Evolutionary conservation across 2,888 invertebrate species (phyloP).

Genomic region (Ceramica pisi): DNA sequence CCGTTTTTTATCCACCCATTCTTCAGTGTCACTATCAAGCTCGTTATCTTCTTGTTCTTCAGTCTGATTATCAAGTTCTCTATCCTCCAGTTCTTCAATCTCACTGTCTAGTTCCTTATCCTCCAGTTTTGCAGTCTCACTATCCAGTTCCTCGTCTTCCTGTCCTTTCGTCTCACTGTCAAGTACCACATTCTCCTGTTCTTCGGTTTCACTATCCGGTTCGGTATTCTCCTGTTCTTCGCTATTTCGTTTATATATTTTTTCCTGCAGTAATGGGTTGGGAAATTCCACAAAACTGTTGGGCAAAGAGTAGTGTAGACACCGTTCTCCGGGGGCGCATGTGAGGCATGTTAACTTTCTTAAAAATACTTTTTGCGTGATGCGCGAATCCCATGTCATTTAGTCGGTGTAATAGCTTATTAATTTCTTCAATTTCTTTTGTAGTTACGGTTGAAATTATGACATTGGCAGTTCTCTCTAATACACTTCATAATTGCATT

Average conservation of each 20-base stretch:
- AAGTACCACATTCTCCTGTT: background rate
- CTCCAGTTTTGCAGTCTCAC: background rate
- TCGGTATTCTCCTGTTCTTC: background rate
- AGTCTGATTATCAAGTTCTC: no score
- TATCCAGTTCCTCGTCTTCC: background rate
- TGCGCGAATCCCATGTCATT: constrained; percentile 1
- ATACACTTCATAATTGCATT: background rate
- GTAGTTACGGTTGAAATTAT: constrained; percentile 32
- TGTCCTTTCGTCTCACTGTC: background rate
- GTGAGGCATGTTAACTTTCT: background rate
- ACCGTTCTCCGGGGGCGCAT: constrained; percentile 1
- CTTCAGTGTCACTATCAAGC: no score
- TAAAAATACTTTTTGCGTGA: background rate
- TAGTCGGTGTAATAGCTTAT: constrained; percentile 10
- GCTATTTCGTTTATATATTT: background rate
- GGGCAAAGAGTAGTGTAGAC: constrained; percentile 1
- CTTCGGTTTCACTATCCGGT: background rate
- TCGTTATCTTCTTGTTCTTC: no score
- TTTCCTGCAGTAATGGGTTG: constrained; percentile 1
- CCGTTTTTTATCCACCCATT: no score
- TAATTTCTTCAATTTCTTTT: constrained; percentile 31
- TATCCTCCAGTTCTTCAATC: no score
- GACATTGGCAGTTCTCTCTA: background rate
- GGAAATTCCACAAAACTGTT: background rate
- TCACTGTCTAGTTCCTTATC: no score